phyloP scores from a whole-genome alignment of 2,888 invertebrate species.

The Odontomyia ornata region DNA sequence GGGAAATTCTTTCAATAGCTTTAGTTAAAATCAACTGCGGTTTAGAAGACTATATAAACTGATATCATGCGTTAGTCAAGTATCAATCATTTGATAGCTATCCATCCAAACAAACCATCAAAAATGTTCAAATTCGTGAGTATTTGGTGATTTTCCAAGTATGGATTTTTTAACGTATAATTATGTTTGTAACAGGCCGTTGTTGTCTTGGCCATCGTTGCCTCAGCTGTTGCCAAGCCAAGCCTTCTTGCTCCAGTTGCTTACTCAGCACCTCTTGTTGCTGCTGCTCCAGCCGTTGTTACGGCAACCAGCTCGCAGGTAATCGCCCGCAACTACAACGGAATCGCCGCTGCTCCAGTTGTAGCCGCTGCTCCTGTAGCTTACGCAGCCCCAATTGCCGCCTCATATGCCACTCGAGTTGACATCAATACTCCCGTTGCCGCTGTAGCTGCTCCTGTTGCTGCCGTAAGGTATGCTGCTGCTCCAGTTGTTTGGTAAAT shows the following conservation, averaged over 20 bases:
- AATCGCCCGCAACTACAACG: constrained; percentile 71
- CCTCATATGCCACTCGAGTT: no score
- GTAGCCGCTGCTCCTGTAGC: constrained; percentile 35
- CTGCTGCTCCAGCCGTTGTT: constrained; percentile 46
- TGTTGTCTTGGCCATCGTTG: constrained; percentile 48
- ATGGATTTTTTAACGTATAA: not conserved
- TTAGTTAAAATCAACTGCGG: no score
- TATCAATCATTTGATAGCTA: no score
- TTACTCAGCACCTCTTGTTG: constrained; percentile 65
- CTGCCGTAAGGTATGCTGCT: constrained; percentile 45
- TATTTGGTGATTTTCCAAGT: not conserved
- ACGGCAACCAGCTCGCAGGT: constrained; percentile 74
- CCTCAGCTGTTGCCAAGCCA: constrained; percentile 50
- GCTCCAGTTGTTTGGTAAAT: constrained; percentile 54
- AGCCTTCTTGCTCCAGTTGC: constrained; percentile 45
- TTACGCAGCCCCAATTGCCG: constrained; percentile 46
- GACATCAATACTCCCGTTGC: not conserved
- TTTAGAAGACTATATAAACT: no score
- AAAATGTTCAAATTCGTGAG: constrained; percentile 40
- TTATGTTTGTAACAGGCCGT: not conserved
- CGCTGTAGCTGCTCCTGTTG: not conserved
- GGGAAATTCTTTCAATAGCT: no score
- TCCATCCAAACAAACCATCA: not conserved
- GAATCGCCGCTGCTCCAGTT: constrained; percentile 65
- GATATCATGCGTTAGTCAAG: no score